A percentile compares a stretch with the other conserved stretches of the same genome.
Conservation (phyloP, 2,888 invertebrate genomes). For the Leptinotarsa rubiginosa region DNA sequence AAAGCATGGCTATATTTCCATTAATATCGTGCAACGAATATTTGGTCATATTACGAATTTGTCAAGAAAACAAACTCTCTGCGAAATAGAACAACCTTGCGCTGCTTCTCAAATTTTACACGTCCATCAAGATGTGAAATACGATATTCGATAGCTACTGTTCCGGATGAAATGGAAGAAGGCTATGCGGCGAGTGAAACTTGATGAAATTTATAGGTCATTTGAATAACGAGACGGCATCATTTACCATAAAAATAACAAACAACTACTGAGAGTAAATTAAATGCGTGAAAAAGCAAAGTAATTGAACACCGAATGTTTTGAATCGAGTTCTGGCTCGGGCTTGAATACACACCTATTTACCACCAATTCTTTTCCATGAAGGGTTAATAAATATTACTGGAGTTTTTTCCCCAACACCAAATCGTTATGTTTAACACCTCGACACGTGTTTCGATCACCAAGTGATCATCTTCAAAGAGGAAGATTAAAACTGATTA, state of each 20-base stretch:
- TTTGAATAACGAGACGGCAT: neutral
- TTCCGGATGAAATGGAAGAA: neutral
- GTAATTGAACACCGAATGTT: neutral
- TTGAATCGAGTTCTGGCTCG: neutral
- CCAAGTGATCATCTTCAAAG: too few relatives aligned
- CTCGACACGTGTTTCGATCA: too few relatives aligned
- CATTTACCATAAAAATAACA: conserved; percentile 1
- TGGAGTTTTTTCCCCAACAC: too few relatives aligned
- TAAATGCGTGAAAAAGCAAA: neutral
- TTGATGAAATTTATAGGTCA: conserved; percentile 12
- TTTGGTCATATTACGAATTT: neutral
- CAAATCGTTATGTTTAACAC: too few relatives aligned
- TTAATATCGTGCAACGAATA: too few relatives aligned
- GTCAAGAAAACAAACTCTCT: neutral
- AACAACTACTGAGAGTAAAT: neutral
- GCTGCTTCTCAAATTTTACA: conserved; percentile 2
- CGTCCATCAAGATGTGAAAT: conserved; percentile 15
- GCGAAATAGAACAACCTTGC: conserved; percentile 15
- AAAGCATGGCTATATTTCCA: too few relatives aligned
- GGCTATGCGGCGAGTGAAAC: conserved; percentile 15
- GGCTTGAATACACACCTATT: too few relatives aligned
- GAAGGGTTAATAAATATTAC: too few relatives aligned
- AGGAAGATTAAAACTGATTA: too few relatives aligned
- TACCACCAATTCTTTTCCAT: too few relatives aligned
- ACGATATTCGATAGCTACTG: neutral